Percentiles rank a stretch among this genome's conserved stretches.
Conservation (phyloP, 2,797 vertebrate genomes). For the Psittacula derbiana region DNA sequence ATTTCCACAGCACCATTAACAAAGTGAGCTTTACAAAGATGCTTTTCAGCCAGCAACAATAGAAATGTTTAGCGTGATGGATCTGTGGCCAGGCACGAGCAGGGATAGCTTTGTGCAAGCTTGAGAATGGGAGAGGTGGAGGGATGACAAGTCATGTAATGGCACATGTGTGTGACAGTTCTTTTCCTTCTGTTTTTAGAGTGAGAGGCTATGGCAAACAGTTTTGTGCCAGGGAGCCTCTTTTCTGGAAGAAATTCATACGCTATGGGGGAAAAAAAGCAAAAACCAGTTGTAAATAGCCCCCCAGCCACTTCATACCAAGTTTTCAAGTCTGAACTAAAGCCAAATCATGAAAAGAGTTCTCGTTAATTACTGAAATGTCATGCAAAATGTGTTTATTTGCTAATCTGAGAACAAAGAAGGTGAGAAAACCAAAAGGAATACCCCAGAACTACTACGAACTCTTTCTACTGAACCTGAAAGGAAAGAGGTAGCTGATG, state of each 20-base stretch:
- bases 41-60: neutral
- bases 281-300: neutral
- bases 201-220: neutral
- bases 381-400: neutral
- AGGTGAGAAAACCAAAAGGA: neutral
- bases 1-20: conserved; percentile 28
- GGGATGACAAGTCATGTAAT: neutral
- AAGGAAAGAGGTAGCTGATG: neutral
- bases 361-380: neutral
- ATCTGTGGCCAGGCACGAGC: neutral
- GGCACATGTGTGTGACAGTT: neutral
- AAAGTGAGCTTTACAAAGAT: conserved; percentile 4
- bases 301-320: neutral
- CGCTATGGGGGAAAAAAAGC: neutral
- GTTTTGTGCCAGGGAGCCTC: neutral
- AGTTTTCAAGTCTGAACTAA: neutral
- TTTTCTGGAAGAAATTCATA: conserved; percentile 6
- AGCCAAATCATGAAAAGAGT: neutral
- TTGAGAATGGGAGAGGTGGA: neutral
- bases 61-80: neutral
- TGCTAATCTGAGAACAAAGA: neutral
- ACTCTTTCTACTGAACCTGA: neutral
- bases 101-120: neutral
- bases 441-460: neutral
- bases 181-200: conserved; percentile 44